A percentile compares a stretch with the other conserved stretches of the same genome.
Evolutionary conservation across 92 coral and sea anemone species (phyloP).

Genomic region (Porites lobata): DNA sequence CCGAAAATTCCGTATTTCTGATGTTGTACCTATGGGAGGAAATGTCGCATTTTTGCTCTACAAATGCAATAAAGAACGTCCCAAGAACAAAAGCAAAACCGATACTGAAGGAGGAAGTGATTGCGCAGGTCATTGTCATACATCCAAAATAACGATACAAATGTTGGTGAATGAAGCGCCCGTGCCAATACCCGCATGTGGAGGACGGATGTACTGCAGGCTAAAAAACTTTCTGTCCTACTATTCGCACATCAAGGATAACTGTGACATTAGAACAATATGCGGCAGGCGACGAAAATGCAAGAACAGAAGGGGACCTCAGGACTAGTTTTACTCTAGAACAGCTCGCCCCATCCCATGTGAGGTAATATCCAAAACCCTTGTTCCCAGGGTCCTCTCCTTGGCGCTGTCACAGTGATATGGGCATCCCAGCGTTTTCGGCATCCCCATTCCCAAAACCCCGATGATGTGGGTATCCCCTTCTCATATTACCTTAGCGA

Average conservation of each 20-base stretch:
- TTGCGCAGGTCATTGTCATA: neutral
- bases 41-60: conserved; percentile 90
- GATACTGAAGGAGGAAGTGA: neutral
- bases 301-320: conserved; percentile 12
- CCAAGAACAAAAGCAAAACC: neutral
- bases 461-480: no score
- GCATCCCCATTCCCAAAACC: no score
- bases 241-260: conserved; percentile 57
- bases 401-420: no score
- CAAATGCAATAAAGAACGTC: conserved; percentile 40
- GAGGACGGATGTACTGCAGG: conserved; percentile 66
- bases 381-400: no score
- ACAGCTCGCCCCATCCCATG: no score
- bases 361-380: no score
- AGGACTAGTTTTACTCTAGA: neutral
- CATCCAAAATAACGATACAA: conserved; percentile 50
- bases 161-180: conserved; percentile 84
- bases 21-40: conserved; percentile 86
- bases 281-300: conserved; percentile 56
- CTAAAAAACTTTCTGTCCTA: conserved; percentile 61
- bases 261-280: conserved; percentile 75
- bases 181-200: conserved; percentile 81
- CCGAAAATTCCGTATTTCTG: conserved; percentile 79
- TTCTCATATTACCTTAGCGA: no score
- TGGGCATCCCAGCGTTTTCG: no score